phyloP scores from a whole-genome alignment of 1,140 invertebrate genomes.

The Riptortus pedestris region DNA sequence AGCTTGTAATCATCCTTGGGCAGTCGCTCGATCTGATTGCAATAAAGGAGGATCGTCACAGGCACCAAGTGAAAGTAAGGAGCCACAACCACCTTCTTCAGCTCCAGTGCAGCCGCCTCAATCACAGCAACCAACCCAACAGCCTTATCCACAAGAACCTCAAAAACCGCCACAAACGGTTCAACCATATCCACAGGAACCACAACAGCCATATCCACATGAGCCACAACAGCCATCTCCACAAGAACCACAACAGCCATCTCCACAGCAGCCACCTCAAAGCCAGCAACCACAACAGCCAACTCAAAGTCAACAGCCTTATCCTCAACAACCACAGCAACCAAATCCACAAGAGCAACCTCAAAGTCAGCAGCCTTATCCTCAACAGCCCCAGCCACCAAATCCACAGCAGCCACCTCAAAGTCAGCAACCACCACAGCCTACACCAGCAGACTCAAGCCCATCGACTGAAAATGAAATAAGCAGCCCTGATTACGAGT shows the following conservation, averaged over 20 bases:
- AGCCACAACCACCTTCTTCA: neutral
- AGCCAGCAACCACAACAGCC: neutral
- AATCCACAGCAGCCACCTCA: constrained; percentile 22
- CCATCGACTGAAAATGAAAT: neutral
- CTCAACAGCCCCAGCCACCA: constrained; percentile 7
- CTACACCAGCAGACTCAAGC: neutral
- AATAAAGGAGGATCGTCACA: neutral
- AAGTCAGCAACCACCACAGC: neutral
- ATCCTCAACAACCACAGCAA: neutral
- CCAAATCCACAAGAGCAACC: neutral
- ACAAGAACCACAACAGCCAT: neutral
- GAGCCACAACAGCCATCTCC: constrained; percentile 23
- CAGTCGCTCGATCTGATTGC: constrained; percentile 37
- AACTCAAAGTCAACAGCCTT: neutral
- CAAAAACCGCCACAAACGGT: neutral
- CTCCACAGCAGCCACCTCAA: neutral
- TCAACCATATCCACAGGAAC: constrained; percentile 12
- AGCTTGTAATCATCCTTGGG: constrained; percentile 50
- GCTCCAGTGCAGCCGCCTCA: neutral
- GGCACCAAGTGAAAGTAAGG: neutral
- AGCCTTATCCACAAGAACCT: neutral
- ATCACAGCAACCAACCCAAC: neutral
- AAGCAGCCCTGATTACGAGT: constrained; percentile 1
- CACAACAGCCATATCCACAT: constrained; percentile 5
- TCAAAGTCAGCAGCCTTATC: neutral